Base-by-base conservation (phyloP, 2,113 vertebrate genomes). In the Alligator sinensis region DNA sequence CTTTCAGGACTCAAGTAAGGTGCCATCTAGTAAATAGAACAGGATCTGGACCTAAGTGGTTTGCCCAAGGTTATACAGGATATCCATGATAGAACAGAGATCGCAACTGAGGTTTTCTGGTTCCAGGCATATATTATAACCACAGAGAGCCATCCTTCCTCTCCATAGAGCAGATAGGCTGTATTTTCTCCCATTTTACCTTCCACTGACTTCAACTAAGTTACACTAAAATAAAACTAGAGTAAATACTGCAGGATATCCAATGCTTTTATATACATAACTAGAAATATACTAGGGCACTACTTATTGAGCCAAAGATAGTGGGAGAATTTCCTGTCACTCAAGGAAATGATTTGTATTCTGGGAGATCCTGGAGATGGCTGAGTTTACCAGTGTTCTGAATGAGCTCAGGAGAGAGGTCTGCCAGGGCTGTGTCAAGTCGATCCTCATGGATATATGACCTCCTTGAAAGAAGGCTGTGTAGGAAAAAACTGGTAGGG, bases 401-500 rank as follows among this genome's bases (percentile, higher is more conserved):
- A n/a, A 25, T 47, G 70, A 93, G 22, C 21, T 1, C 2, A 25
- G 87, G 34, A 91, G 58, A 63, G 18, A 0, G 6, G 30, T 61
- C 34, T 60, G 81, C 83, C 70, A 91, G 0, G 17, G 30, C 57
- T 81, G 22, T 25, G 47, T 95, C 58, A 66, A 38, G 34, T 3
- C 60, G 24, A 62, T 84, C 74, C 58, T 91, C 34, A 70, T 70
- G 63, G 91, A 85, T 89, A 81, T 77, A 61, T 92, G 92, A 64
- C 76, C 87, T 94, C 34, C 76, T 95, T 78, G 90, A 63, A 63
- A 89, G 55, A 6, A 84, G 24, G 19, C 77, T 95, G 72, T 70
- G 92, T 80, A 47, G 88, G 70, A 78, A 94, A 87, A 92, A 90
- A 70, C 90, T 85, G 66, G 25, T 76, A 84, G 28, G 25, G 94